phyloP scores from a whole-genome alignment of 64 coral and sea anemone species.

The Montipora capricornis region DNA sequence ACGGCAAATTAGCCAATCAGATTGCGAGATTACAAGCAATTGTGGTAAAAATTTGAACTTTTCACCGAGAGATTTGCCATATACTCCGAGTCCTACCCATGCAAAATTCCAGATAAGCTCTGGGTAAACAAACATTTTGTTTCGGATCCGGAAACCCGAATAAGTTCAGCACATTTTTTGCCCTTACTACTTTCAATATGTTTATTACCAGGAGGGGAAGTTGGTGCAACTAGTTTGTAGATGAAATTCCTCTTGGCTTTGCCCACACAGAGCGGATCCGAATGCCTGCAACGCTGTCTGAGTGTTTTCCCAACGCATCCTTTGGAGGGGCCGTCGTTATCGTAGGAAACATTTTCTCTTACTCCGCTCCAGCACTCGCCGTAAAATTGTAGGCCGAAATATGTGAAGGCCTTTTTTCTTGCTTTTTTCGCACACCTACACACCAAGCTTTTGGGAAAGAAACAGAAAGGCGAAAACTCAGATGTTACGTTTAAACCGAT shows the following conservation, averaged over 20 bases:
- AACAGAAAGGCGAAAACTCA: not conserved
- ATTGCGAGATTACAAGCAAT: too few species aligned
- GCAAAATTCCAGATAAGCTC: too few species aligned
- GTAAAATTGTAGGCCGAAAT: slow-evolving; percentile 67
- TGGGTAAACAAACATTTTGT: too few species aligned
- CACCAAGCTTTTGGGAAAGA: not conserved
- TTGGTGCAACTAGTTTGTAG: slow-evolving; percentile 22
- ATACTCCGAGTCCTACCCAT: too few species aligned
- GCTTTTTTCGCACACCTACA: slow-evolving; percentile 47
- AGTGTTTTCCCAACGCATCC: slow-evolving; percentile 3
- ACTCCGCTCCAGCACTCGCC: slow-evolving; percentile 60
- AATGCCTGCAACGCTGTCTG: not conserved
- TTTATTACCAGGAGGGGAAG: not conserved
- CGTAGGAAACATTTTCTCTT: not conserved
- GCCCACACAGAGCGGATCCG: slow-evolving; percentile 28
- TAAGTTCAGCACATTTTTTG: too few species aligned
- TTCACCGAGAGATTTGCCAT: too few species aligned
- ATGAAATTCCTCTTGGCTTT: slow-evolving; percentile 36
- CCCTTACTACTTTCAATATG: not conserved
- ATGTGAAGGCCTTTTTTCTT: slow-evolving; percentile 24
- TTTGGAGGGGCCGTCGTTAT: not conserved
- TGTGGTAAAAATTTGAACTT: too few species aligned
- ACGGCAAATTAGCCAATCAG: too few species aligned
- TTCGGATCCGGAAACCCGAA: too few species aligned
- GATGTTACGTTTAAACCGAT: too few species aligned